Conservation (phyloP, 2,797 vertebrate genomes). For the Holocentrus rufus region DNA sequence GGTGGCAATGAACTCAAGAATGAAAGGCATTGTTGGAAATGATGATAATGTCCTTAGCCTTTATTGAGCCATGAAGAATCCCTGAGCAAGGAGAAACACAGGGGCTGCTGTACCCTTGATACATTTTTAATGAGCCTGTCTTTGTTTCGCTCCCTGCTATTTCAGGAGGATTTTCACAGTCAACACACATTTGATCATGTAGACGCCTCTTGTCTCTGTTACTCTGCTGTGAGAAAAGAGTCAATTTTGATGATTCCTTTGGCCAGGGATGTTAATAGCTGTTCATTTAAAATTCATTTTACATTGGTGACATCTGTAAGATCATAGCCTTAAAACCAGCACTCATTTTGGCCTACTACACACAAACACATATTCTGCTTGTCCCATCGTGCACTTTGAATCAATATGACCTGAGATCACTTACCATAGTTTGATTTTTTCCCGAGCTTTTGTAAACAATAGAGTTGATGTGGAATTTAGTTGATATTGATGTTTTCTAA, state of each 20-base stretch:
- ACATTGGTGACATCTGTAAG: not conserved
- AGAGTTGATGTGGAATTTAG: not conserved
- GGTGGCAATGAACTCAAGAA: conserved; percentile 18
- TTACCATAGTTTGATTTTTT: not conserved
- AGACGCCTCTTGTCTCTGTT: conserved; percentile 29
- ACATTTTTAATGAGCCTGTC: conserved; percentile 67
- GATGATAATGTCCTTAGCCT: conserved; percentile 52
- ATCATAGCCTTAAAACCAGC: not conserved
- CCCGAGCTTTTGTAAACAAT: not conserved
- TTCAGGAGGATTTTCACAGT: conserved; percentile 61
- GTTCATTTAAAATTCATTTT: not conserved
- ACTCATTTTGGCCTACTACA: not conserved
- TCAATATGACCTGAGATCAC: not conserved
- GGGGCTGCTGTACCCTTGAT: conserved; percentile 61
- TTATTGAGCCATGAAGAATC: conserved; percentile 58
- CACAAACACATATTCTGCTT: not conserved
- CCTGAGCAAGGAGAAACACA: conserved; percentile 61
- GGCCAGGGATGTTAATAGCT: conserved; percentile 7
- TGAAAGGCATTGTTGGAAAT: conserved; percentile 40
- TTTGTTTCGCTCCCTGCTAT: conserved; percentile 61
- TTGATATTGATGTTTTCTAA: not conserved
- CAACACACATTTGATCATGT: conserved; percentile 55
- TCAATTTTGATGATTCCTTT: conserved; percentile 9
- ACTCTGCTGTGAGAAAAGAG: conserved; percentile 23
- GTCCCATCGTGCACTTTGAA: not conserved